These are phyloP conservation scores for Drosophila monieri DNA, from an alignment of 2,888 invertebrate genomes.

Conservation along the genomic window DNA sequence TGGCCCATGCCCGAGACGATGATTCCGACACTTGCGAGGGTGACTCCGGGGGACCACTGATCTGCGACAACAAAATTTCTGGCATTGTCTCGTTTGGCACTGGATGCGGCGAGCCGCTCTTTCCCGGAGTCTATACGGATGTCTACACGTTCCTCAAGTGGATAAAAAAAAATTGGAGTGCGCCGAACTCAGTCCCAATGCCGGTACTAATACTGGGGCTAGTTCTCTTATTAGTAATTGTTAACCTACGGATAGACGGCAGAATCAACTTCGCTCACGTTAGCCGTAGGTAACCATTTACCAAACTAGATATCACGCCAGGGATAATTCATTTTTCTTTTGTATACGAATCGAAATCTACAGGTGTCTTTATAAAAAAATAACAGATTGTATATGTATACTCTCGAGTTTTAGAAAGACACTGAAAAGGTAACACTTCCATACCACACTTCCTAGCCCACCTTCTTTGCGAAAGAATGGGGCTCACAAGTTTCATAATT, in stretches of 20 bases:
- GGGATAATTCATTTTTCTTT: too few relatives aligned
- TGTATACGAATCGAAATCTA: too few relatives aligned
- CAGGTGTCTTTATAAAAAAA: too few relatives aligned
- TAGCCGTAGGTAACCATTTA: too few relatives aligned
- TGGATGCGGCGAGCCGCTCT: not conserved
- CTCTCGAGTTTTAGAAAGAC: too few relatives aligned
- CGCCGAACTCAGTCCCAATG: not conserved
- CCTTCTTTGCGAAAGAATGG: conserved; percentile 22
- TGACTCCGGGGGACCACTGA: not conserved
- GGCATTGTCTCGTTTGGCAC: not conserved
- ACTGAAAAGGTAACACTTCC: too few relatives aligned
- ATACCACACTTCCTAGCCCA: too few relatives aligned
- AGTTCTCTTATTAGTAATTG: not conserved
- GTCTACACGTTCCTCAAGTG: not conserved
- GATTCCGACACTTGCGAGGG: not conserved
- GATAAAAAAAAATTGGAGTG: not conserved
- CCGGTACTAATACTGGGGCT: not conserved
- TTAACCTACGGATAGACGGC: too few relatives aligned
- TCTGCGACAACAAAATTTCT: not conserved
- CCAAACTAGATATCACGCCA: too few relatives aligned
- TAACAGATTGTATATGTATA: too few relatives aligned
- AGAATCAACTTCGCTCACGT: too few relatives aligned
- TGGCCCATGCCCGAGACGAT: not conserved
- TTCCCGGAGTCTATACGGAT: not conserved
- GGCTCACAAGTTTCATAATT: conserved; percentile 27